Base-by-base conservation (phyloP, 2,888 invertebrate species). In the Cordilura impudica region DNA sequence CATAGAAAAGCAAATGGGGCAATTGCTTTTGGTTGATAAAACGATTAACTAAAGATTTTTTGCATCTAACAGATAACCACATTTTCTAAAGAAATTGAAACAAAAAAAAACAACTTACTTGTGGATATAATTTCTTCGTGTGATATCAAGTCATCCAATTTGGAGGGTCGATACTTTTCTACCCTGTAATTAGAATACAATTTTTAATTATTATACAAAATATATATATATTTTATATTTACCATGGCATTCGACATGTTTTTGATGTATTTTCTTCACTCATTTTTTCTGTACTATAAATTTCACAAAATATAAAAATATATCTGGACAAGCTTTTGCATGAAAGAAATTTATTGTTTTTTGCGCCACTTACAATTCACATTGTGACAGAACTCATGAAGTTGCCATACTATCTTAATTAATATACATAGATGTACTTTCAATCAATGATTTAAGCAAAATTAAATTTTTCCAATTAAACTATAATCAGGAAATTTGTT, bases 91-190 rank as follows among this genome's bases (percentile, higher is more conserved):
- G 10, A 23, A 29, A 5, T 19, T 19, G 19, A 29, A 21, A 60
- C 26, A 12, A n/a, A 43, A 0, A 43, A 10, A 35, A 23, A n/a
- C n/a, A 45, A 90, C 93, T 92, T 92, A 99, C 98, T 96, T 85
- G 99, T 99, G 86, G 93, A 93, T 74, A 99, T 95, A 71, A 99
- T 99, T 90, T 99, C 98, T 90, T 96, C 96, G 87, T 99, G 99
- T 0, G 99, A 98, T 78, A 99, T 97, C 49, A 99, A 92, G 86
- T 99, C 99, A 85, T 96, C 95, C 81, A 99, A 91, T 76, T 93
- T 94, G 54, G 93, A 94, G 5, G 99, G 99, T 19, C 99, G 94
- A 90, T 99, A 99, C 89, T 99, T 99, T 91, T 99, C 99, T 23
- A 99, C 98, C 99, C 98, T 82, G 16, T 2, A 53, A 71, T 14